These are phyloP conservation scores for Serripes groenlandicus DNA, from an alignment of 2,888 invertebrate species.

Conservation along the genomic window DNA sequence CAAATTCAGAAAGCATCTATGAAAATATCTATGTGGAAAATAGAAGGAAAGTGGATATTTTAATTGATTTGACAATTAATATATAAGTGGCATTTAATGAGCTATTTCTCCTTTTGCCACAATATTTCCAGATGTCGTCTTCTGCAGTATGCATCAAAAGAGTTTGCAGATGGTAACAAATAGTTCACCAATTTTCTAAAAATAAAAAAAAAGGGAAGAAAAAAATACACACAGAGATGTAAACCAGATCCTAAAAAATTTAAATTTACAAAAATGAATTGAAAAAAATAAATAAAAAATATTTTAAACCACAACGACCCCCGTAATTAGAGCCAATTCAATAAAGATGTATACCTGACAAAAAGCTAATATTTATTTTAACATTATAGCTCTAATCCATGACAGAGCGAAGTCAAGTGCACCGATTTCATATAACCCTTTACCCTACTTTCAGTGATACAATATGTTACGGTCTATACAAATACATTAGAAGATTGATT, in stretches of 20 bases:
- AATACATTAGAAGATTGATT: too few relatives aligned
- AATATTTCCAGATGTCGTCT: background rate
- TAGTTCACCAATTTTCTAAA: too few relatives aligned
- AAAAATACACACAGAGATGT: background rate
- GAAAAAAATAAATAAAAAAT: background rate
- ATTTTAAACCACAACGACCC: too few relatives aligned
- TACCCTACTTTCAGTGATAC: too few relatives aligned
- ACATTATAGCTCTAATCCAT: background rate
- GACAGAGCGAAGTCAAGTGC: slow-evolving; percentile 3
- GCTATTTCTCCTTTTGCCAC: background rate
- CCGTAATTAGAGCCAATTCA: background rate
- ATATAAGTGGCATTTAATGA: too few relatives aligned
- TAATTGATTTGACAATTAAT: too few relatives aligned
- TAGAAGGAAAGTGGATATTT: too few relatives aligned
- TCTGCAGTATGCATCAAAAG: background rate
- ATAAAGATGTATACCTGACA: background rate
- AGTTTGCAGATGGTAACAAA: background rate
- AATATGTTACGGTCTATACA: too few relatives aligned
- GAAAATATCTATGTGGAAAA: too few relatives aligned
- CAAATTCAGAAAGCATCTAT: too few relatives aligned
- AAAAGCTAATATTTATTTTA: slow-evolving; percentile 11
- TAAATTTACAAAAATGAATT: background rate
- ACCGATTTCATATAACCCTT: background rate
- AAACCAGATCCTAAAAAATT: background rate
- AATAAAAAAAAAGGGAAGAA: background rate